phyloP scores from a whole-genome alignment of 2,797 vertebrate genomes.

The Catharus ustulatus region DNA sequence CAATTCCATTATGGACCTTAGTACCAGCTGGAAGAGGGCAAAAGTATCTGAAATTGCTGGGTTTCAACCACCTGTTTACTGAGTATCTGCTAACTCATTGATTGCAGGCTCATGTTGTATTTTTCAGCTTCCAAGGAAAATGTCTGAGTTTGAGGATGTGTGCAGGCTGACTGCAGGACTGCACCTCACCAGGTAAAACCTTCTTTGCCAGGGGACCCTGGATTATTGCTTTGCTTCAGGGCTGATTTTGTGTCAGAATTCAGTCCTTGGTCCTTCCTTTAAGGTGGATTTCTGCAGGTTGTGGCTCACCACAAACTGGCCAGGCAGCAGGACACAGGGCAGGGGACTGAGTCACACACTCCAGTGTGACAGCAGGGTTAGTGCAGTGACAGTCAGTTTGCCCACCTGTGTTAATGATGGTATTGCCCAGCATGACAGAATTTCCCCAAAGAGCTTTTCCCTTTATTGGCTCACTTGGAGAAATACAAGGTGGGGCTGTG shows the following conservation, averaged over 20 bases:
- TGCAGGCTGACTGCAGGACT: neutral
- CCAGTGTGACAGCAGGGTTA: neutral
- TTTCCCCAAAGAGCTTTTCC: neutral
- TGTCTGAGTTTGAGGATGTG: fast-evolving
- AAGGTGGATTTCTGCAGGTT: fast-evolving
- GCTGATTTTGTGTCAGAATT: neutral
- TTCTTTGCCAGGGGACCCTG: neutral
- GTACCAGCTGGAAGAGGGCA: neutral
- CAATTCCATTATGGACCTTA: neutral
- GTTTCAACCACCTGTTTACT: neutral
- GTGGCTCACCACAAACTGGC: neutral
- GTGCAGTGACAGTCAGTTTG: neutral
- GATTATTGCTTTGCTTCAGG: neutral
- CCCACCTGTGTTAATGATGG: neutral
- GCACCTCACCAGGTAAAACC: neutral
- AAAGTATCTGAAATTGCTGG: neutral
- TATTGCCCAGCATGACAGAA: neutral
- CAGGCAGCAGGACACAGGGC: neutral
- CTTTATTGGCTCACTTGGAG: neutral
- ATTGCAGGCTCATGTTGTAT: neutral
- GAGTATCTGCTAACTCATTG: neutral
- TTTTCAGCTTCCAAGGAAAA: neutral
- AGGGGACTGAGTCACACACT: neutral
- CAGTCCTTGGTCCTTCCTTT: neutral
- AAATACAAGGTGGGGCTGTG: fast-evolving